phyloP scores from a whole-genome alignment of 2,888 invertebrate species.

The Dryadula phaetusa region DNA sequence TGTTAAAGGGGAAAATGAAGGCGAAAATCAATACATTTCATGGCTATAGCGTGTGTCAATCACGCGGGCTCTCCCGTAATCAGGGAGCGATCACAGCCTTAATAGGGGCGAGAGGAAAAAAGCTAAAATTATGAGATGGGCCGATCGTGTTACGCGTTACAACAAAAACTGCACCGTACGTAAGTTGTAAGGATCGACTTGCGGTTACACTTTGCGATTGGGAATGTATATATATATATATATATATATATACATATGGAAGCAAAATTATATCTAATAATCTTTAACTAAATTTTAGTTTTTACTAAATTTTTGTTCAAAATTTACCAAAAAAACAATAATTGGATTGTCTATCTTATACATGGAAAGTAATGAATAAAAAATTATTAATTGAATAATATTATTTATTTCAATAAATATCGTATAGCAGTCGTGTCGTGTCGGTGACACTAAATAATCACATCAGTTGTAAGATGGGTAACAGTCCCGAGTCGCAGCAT shows the following conservation, averaged over 20 bases:
- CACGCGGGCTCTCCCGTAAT: constrained; percentile 59
- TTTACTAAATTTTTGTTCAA: not conserved
- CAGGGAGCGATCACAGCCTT: constrained; percentile 56
- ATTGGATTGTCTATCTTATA: no score
- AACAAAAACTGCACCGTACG: constrained; percentile 70
- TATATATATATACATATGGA: constrained; percentile 4
- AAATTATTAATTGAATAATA: not conserved
- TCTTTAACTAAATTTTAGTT: no score
- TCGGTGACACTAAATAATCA: constrained; percentile 46
- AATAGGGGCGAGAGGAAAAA: constrained; percentile 72
- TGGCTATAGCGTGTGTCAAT: constrained; percentile 58
- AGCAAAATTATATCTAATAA: no score
- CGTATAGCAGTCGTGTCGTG: constrained; percentile 44
- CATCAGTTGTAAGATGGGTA: constrained; percentile 61
- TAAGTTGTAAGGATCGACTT: constrained; percentile 54
- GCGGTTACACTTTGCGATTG: constrained; percentile 48
- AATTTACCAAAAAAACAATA: not conserved
- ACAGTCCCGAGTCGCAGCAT: constrained; percentile 54
- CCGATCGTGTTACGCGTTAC: constrained; percentile 75
- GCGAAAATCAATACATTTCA: constrained; percentile 41
- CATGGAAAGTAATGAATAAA: no score
- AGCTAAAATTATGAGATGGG: constrained; percentile 76
- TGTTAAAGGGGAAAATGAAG: constrained; percentile 15
- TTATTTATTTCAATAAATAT: not conserved
- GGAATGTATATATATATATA: constrained; percentile 9